Percentiles rank a stretch among this genome's conserved stretches.
Evolutionary conservation across 2,797 vertebrate genomes (phyloP).

Genomic region (Bradypodion ventrale): DNA sequence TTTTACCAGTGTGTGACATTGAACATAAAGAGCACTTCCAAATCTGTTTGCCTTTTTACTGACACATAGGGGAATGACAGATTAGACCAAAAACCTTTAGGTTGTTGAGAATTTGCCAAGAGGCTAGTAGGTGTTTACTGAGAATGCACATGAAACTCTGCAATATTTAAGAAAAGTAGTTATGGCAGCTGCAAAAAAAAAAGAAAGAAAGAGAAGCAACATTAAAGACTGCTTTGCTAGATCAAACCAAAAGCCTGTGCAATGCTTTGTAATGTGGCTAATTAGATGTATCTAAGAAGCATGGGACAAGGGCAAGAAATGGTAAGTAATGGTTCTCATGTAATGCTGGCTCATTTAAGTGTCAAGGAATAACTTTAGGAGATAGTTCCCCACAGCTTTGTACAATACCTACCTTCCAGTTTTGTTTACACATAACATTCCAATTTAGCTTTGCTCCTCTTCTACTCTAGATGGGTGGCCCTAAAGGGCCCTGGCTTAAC

Average conservation of each 20-base stretch:
- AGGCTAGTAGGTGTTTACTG: background rate
- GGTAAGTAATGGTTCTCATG: background rate
- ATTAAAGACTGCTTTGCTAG: background rate
- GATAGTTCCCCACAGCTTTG: background rate
- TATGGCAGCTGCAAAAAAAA: background rate
- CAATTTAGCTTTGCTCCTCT: too few species aligned
- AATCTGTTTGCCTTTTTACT: background rate
- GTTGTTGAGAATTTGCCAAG: background rate
- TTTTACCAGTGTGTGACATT: constrained; percentile 24
- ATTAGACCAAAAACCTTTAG: too few species aligned
- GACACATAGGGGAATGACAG: constrained; percentile 4
- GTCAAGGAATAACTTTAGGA: too few species aligned
- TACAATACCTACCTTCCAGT: background rate
- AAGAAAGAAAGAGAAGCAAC: background rate
- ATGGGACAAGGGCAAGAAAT: background rate
- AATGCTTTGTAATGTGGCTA: background rate
- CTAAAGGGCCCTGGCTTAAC: too few species aligned
- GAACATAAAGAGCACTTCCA: constrained; percentile 35
- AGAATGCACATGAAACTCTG: background rate
- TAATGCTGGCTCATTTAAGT: background rate
- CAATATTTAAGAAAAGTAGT: background rate
- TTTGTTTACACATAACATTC: too few species aligned
- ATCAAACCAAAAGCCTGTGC: background rate
- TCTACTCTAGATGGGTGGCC: too few species aligned
- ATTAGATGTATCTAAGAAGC: background rate